These are phyloP conservation scores for Hydra vulgaris DNA, from an alignment of 30 jellyfish, hydroid and myxozoan genomes.

Conservation along the genomic window DNA sequence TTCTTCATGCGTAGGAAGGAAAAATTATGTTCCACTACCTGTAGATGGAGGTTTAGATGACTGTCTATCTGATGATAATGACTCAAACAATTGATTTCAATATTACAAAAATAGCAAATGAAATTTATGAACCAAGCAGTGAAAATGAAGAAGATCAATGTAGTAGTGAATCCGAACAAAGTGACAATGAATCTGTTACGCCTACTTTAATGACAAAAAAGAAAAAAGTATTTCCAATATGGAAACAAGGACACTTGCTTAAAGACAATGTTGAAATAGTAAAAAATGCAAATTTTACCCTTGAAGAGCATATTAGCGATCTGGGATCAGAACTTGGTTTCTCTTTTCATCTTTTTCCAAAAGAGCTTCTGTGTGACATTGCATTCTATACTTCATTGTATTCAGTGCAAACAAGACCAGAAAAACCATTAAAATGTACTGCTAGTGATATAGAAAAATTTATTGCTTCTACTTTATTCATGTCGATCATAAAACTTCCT, in stretches of 20 bases:
- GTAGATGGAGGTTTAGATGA: no score
- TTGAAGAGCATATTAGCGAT: not conserved
- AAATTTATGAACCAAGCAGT: not conserved
- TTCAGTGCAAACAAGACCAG: conserved; percentile 32
- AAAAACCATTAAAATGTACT: not conserved
- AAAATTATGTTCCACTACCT: no score
- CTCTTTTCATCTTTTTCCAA: not conserved
- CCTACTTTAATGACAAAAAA: not conserved
- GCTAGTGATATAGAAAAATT: conserved; percentile 22
- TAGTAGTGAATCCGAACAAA: no score
- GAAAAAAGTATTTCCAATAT: not conserved
- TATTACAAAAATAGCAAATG: not conserved
- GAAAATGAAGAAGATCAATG: not conserved
- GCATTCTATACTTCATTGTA: conserved; percentile 19
- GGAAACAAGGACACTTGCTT: not conserved
- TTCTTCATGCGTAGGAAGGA: no score
- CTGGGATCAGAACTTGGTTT: conserved; percentile 2
- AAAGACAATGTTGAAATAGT: not conserved
- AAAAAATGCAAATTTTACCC: not conserved
- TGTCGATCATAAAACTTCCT: conserved; percentile 19
- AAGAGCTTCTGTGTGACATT: conserved; percentile 2
- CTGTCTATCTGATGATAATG: no score
- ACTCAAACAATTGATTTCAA: not conserved
- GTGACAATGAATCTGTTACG: not conserved
- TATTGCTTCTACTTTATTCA: conserved; percentile 16